phyloP scores from a whole-genome alignment of 2,797 vertebrate species.

The Chiloscyllium punctatum region DNA sequence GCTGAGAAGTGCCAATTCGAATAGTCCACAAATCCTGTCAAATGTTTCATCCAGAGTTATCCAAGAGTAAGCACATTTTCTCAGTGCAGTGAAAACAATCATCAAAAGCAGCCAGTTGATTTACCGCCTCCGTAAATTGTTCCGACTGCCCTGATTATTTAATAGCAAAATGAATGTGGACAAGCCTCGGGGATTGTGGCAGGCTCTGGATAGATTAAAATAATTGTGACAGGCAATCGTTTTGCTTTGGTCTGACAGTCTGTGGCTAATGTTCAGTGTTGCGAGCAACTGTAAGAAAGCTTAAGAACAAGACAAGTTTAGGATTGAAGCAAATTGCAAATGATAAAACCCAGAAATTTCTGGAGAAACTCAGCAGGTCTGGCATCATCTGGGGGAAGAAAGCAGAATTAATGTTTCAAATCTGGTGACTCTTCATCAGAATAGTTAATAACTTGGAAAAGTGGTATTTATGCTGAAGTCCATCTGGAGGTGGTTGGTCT shows the following conservation, averaged over 20 bases:
- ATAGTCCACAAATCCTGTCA: not conserved
- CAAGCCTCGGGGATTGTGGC: not conserved
- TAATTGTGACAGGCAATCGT: slow-evolving; percentile 1
- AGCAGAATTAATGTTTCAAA: no score
- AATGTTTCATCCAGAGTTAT: not conserved
- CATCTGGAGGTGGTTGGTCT: no score
- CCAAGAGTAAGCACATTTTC: not conserved
- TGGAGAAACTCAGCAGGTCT: no score
- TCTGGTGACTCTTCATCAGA: no score
- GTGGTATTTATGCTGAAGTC: no score
- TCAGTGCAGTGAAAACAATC: not conserved
- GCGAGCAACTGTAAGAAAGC: not conserved
- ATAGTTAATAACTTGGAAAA: no score
- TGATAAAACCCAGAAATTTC: not conserved
- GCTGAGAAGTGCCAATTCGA: not conserved
- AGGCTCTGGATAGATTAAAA: not conserved
- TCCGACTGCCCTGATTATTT: slow-evolving; percentile 32
- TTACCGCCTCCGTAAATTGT: not conserved
- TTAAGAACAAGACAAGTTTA: not conserved
- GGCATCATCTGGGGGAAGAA: no score
- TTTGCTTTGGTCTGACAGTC: not conserved
- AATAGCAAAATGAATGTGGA: not conserved
- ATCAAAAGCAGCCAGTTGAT: not conserved
- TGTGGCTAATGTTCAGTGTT: not conserved
- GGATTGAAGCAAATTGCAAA: not conserved